Evolutionary conservation across 2,888 invertebrate species (phyloP).

Genomic region (Tinea pellionella): DNA sequence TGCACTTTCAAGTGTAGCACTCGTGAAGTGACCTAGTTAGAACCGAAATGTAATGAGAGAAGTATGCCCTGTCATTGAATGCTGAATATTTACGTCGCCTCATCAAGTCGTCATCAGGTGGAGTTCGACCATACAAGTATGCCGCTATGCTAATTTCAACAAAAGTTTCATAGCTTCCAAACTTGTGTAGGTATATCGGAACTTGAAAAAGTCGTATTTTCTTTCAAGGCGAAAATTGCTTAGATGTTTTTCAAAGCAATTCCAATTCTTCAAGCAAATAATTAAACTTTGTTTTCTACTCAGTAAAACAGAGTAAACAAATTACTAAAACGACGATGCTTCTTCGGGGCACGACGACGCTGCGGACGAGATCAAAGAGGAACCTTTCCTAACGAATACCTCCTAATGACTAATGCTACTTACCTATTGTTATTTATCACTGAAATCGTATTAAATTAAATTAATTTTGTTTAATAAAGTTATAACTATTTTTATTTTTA

Average conservation of each 20-base stretch:
- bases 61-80: too few relatives aligned
- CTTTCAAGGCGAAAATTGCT: constrained; percentile 23
- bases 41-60: too few relatives aligned
- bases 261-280: constrained; percentile 31
- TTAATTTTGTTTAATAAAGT: not conserved
- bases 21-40: too few relatives aligned
- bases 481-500: not conserved
- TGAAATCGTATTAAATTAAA: not conserved
- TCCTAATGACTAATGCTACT: constrained; percentile 6
- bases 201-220: not conserved
- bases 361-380: constrained; percentile 11
- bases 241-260: constrained; percentile 32
- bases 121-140: too few relatives aligned
- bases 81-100: too few relatives aligned
- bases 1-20: too few relatives aligned
- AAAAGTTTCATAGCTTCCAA: too few relatives aligned
- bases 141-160: too few relatives aligned
- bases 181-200: not conserved
- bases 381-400: constrained; percentile 2
- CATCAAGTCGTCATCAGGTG: too few relatives aligned
- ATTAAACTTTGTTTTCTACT: constrained; percentile 29
- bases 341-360: not conserved
- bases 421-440: not conserved
- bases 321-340: constrained; percentile 13
- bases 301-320: constrained; percentile 12